These are phyloP conservation scores for Microdon myrmicae DNA, from an alignment of 2,888 invertebrate genomes.

Conservation along the genomic window DNA sequence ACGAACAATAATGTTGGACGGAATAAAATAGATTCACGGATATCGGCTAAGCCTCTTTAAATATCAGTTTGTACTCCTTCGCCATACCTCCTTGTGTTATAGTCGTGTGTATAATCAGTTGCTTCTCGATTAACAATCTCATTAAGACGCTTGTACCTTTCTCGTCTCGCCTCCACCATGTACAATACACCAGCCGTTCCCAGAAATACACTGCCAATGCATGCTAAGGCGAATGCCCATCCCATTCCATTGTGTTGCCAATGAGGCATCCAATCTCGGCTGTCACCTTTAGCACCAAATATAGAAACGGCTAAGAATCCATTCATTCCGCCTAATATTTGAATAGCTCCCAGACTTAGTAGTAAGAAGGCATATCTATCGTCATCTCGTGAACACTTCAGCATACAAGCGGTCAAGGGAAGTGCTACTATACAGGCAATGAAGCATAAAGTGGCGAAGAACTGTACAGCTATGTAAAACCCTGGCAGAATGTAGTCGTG, in stretches of 20 bases:
- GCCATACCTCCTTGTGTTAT: constrained; percentile 68
- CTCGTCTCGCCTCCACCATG: constrained; percentile 83
- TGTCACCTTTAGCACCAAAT: constrained; percentile 91
- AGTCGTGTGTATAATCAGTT: constrained; percentile 72
- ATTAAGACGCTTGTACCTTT: constrained; percentile 78
- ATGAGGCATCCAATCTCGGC: constrained; percentile 94
- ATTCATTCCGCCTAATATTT: constrained; percentile 80
- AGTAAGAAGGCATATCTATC: constrained; percentile 80
- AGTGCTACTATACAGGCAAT: constrained; percentile 81
- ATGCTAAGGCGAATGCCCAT: constrained; percentile 92
- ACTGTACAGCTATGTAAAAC: constrained; percentile 93
- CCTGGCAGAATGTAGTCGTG: constrained; percentile 88
- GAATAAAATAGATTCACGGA: constrained; percentile 34
- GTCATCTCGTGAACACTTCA: constrained; percentile 80
- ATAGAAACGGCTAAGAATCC: constrained; percentile 86
- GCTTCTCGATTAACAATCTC: constrained; percentile 76
- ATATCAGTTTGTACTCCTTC: constrained; percentile 78
- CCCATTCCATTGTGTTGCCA: constrained; percentile 95
- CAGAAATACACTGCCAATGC: constrained; percentile 79
- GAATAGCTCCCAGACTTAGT: constrained; percentile 78
- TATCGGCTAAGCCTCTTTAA: constrained; percentile 63
- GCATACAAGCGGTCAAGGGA: constrained; percentile 78
- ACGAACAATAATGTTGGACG: constrained; percentile 25
- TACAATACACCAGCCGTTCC: constrained; percentile 83
- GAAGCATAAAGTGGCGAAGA: constrained; percentile 90